phyloP scores from a whole-genome alignment of 1,140 invertebrate genomes.

The Bradysia coprophila region DNA sequence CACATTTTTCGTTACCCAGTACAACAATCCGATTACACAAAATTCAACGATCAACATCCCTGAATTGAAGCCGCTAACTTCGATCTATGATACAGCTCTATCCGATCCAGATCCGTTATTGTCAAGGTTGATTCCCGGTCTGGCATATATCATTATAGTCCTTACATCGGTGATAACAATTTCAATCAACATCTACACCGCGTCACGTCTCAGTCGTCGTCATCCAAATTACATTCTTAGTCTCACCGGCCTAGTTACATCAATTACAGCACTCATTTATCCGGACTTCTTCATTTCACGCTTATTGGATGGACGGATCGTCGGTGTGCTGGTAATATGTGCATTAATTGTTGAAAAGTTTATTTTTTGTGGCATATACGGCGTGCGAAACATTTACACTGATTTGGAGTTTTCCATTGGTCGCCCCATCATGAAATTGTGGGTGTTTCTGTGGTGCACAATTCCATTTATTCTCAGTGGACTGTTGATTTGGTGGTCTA shows the following conservation, averaged over 20 bases:
- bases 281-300: slow-evolving; percentile 18
- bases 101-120: slow-evolving; percentile 5
- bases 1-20: slow-evolving; percentile 22
- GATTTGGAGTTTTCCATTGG: slow-evolving; percentile 23
- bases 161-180: slow-evolving; percentile 16
- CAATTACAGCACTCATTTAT: slow-evolving; percentile 16
- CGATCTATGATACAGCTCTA: slow-evolving; percentile 16
- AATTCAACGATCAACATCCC: slow-evolving; percentile 13
- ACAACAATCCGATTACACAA: slow-evolving; percentile 7
- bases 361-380: slow-evolving; percentile 21
- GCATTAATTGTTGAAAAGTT: slow-evolving; percentile 21
- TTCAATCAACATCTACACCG: slow-evolving; percentile 17
- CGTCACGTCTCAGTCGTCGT: slow-evolving; percentile 15
- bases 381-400: slow-evolving; percentile 22
- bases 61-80: slow-evolving; percentile 19
- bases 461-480: slow-evolving; percentile 18
- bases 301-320: slow-evolving; percentile 16
- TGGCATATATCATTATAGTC: slow-evolving; percentile 16
- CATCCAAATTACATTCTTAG: slow-evolving; percentile 22
- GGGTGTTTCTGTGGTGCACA: slow-evolving; percentile 19
- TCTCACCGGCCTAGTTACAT: slow-evolving; percentile 15
- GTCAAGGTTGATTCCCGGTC: slow-evolving; percentile 12
- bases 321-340: slow-evolving; percentile 18
- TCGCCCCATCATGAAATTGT: slow-evolving; percentile 18
- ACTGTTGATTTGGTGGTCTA: slow-evolving; percentile 21